Evolutionary conservation across 2,797 vertebrate species (phyloP).

Genomic region (Morelia viridis): DNA sequence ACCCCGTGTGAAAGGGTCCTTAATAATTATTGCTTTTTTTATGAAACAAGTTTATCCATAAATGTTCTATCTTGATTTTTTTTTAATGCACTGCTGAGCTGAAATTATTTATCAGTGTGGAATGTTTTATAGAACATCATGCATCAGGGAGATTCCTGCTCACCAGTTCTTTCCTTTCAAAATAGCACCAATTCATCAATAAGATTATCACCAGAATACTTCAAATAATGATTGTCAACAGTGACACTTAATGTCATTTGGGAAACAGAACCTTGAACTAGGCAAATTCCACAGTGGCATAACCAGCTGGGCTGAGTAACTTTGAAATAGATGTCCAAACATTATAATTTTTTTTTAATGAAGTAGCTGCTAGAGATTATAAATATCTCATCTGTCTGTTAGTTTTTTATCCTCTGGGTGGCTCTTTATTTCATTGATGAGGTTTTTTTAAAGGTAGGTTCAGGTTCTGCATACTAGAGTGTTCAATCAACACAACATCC

Average conservation of each 20-base stretch:
- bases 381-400: background rate
- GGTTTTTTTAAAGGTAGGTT: background rate
- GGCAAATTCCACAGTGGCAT: background rate
- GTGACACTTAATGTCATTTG: slow-evolving; percentile 5
- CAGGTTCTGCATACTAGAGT: too few species aligned
- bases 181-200: background rate
- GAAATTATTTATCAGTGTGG: too few species aligned
- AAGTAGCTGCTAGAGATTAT: background rate
- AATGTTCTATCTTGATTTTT: background rate
- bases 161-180: background rate
- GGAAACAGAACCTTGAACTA: background rate
- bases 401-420: background rate
- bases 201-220: background rate
- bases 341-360: background rate
- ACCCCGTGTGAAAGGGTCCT: too few species aligned
- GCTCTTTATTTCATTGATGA: background rate
- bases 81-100: background rate
- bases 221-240: slow-evolving; percentile 11
- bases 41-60: background rate
- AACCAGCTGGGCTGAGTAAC: slow-evolving; percentile 1
- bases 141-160: background rate
- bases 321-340: background rate
- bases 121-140: too few species aligned
- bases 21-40: background rate
- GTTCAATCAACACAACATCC: too few species aligned